Percentiles rank a stretch among this genome's conserved stretches.
Evolutionary conservation across 37 sponge, comb jelly and placozoan genomes (phyloP).

Genomic region (Halisarca cf. caerulea): DNA sequence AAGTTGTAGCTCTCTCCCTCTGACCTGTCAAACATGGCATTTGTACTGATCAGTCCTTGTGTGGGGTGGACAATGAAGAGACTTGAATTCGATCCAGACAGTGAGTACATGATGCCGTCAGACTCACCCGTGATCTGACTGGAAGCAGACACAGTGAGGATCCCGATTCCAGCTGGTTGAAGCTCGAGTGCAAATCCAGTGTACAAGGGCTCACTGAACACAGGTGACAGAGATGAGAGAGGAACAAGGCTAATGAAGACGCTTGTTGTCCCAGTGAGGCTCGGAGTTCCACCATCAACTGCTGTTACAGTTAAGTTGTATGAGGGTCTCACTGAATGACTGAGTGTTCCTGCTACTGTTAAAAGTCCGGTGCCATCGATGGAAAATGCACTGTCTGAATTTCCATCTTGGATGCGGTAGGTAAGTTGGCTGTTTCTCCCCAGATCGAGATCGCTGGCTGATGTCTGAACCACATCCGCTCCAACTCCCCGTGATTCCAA

Average conservation of each 20-base stretch:
- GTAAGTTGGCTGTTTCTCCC: conserved; percentile 49
- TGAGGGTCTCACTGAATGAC: not conserved
- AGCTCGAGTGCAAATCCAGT: conserved; percentile 32
- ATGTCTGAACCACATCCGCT: not conserved
- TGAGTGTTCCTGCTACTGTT: conserved; percentile 17
- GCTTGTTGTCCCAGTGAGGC: conserved; percentile 24
- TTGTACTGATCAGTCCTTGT: conserved; percentile 35
- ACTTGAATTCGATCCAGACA: not conserved
- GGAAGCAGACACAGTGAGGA: conserved; percentile 47
- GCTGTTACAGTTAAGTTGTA: conserved; percentile 61
- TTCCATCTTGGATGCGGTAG: conserved; percentile 38
- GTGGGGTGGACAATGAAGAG: conserved; percentile 29
- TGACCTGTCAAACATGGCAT: conserved; percentile 44
- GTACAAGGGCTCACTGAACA: conserved; percentile 29
- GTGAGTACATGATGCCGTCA: conserved; percentile 30
- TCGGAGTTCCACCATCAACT: conserved; percentile 62
- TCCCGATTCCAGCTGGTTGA: not conserved
- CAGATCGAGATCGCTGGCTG: conserved; percentile 23
- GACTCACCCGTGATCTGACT: conserved; percentile 43
- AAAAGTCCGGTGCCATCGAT: conserved; percentile 44
- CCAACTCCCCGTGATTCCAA: not conserved
- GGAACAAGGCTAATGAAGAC: conserved; percentile 30
- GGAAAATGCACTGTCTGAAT: conserved; percentile 14
- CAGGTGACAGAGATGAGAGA: conserved; percentile 23
- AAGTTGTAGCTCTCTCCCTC: conserved; percentile 33